Evolutionary conservation across 2,888 invertebrate species (phyloP).

Genomic region (Achlya flavicornis): DNA sequence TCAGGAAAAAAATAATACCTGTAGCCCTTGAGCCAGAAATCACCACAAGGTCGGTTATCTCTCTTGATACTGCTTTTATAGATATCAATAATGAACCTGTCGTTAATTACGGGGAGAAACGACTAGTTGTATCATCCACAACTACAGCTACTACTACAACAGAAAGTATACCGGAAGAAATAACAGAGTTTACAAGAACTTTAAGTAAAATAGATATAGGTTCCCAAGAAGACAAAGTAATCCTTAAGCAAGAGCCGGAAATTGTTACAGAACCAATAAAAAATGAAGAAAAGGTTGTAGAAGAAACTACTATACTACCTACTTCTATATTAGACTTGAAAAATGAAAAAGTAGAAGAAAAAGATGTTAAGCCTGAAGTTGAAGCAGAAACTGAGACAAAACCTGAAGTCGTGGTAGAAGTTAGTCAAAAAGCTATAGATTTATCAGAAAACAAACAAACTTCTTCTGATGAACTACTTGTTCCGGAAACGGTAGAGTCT

Average conservation of each 20-base stretch:
- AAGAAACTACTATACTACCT: conserved; percentile 14
- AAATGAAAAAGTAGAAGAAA: conserved; percentile 26
- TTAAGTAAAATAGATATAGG: conserved; percentile 18
- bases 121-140: conserved; percentile 39
- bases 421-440: conserved; percentile 51
- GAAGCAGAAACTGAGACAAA: conserved; percentile 26
- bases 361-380: conserved; percentile 20
- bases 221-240: neutral
- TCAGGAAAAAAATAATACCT: conserved; percentile 68
- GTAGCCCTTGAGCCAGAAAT: conserved; percentile 56
- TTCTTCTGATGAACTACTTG: conserved; percentile 29
- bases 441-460: conserved; percentile 50
- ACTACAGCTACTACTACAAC: conserved; percentile 31
- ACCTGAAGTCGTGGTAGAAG: conserved; percentile 49
- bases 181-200: conserved; percentile 40
- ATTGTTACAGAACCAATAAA: neutral
- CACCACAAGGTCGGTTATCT: conserved; percentile 51
- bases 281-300: conserved; percentile 16
- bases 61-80: conserved; percentile 47
- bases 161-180: conserved; percentile 40
- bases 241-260: neutral
- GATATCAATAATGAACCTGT: conserved; percentile 48
- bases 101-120: conserved; percentile 73
- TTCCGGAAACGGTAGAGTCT: conserved; percentile 35
- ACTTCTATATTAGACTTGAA: conserved; percentile 11